Evolutionary conservation across 2,797 vertebrate species (phyloP).

Genomic region (Dryobates pubescens): DNA sequence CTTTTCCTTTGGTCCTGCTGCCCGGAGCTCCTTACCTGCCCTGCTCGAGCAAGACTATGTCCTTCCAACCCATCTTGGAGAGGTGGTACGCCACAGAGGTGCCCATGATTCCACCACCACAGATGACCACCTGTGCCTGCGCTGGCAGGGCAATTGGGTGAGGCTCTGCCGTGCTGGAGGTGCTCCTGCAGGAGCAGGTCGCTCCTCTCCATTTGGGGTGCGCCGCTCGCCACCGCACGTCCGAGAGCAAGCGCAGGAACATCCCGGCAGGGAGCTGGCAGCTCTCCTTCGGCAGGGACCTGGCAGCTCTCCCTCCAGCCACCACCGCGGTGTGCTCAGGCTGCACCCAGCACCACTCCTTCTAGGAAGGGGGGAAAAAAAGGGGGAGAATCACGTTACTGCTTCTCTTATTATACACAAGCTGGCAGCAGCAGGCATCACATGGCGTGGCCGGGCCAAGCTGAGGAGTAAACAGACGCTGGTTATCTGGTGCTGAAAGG

Average conservation of each 20-base stretch:
- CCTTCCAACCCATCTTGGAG: slow-evolving; percentile 93
- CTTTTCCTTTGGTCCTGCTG: neutral
- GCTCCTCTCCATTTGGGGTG: slow-evolving; percentile 65
- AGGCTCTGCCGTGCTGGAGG: slow-evolving; percentile 73
- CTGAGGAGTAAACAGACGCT: neutral
- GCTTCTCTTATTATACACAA: neutral
- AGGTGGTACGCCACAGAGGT: slow-evolving; percentile 97
- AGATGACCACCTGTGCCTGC: slow-evolving; percentile 92
- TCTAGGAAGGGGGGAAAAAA: slow-evolving; percentile 21
- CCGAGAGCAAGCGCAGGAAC: slow-evolving; percentile 80
- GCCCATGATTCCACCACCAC: slow-evolving; percentile 92
- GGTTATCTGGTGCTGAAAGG: neutral
- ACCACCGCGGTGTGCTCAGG: neutral
- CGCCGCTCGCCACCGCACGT: slow-evolving; percentile 67
- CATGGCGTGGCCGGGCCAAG: rapidly evolving
- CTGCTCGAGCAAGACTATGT: slow-evolving; percentile 93
- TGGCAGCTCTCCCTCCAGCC: neutral
- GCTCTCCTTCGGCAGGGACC: neutral
- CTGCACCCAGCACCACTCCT: neutral
- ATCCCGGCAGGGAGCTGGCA: slow-evolving; percentile 65
- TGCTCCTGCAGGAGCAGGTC: slow-evolving; percentile 49
- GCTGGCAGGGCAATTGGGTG: slow-evolving; percentile 80
- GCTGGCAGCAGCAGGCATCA: neutral
- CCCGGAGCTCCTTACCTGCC: slow-evolving; percentile 86
- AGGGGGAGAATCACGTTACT: neutral